A percentile compares a stretch with the other conserved stretches of the same genome.
These are phyloP conservation scores for Hydrozoanthus tunicans DNA, from an alignment of 64 coral and sea anemone genomes.

Conservation along the genomic window DNA sequence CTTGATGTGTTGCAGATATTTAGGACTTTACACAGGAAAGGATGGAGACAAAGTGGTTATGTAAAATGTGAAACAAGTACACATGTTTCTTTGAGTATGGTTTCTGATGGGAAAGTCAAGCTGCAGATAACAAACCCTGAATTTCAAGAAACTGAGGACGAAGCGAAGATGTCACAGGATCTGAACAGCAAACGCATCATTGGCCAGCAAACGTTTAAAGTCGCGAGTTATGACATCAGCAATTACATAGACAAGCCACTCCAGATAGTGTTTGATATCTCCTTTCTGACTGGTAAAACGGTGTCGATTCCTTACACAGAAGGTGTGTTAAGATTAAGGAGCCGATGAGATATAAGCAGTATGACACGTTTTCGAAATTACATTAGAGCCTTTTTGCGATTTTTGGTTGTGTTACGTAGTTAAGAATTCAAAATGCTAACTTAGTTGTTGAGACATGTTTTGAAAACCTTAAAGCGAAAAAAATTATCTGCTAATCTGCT, in stretches of 20 bases:
- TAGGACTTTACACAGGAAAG: background rate
- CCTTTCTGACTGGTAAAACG: background rate
- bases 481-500: too few relatives aligned
- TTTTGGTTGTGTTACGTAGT: too few relatives aligned
- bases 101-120: background rate
- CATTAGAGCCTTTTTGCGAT: background rate
- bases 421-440: too few relatives aligned
- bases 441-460: too few relatives aligned
- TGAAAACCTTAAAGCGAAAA: too few relatives aligned
- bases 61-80: background rate
- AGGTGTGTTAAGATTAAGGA: background rate
- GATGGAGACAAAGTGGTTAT: background rate
- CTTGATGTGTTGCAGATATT: background rate
- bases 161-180: background rate
- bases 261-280: background rate
- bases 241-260: background rate
- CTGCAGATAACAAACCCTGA: background rate
- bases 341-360: too few relatives aligned
- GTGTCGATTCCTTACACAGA: constrained; percentile 2
- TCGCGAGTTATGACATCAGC: background rate
- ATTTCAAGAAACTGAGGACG: background rate
- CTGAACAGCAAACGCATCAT: background rate
- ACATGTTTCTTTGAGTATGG: background rate
- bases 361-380: background rate
- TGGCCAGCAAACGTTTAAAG: constrained; percentile 1